Evolutionary conservation across 2,888 invertebrate genomes (phyloP), one percentile per base, ranked within the genome.

Genomic region (Neoscelio sp.): DNA sequence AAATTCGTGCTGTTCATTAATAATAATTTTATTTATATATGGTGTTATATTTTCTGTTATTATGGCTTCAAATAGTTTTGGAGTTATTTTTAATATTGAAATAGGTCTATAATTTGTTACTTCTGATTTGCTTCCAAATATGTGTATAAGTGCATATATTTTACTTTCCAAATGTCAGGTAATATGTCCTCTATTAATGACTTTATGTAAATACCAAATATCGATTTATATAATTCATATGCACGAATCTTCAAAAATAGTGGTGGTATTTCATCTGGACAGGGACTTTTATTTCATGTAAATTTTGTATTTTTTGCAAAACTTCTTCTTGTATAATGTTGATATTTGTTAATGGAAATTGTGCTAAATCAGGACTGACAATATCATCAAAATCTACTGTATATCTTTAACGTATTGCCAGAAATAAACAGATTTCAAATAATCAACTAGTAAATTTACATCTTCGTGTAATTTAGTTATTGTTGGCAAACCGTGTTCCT

Each of bases 51-150:
- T 35, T 1, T 35, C 12, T 2, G 12, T n/a, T 2, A 35, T 35
- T 2, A 35, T 35, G 5, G 12, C 6, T 10, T 35, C 35, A 10
- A 35, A 35, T 35, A 35, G 2, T 35, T 35, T 35, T 2, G 35
- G 10, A 35, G 12, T 35, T 1, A 2, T 35, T 10, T 5, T 35
- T 5, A 35, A 10, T 2, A 35, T 35, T 1, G 10, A 35, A 2
- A 35, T 35, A 1, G 35, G 35, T 35, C 35, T 35, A 35, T 35
- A 35, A 35, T 35, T 35, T 2, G 35, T 35, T 35, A 10, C 35
- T 10, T 35, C 35, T 12, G 12, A 12, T 35, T 35, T 35, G 12
- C 10, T 35, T 10, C 35, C 35, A 12, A 12, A 35, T 12, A n/a
- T 2, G 35, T 35, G 10, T 10, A 35, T 35, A 2, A 12, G 35